phyloP scores from a whole-genome alignment of 1,140 invertebrate species.

The Drosophila subpulchrella region DNA sequence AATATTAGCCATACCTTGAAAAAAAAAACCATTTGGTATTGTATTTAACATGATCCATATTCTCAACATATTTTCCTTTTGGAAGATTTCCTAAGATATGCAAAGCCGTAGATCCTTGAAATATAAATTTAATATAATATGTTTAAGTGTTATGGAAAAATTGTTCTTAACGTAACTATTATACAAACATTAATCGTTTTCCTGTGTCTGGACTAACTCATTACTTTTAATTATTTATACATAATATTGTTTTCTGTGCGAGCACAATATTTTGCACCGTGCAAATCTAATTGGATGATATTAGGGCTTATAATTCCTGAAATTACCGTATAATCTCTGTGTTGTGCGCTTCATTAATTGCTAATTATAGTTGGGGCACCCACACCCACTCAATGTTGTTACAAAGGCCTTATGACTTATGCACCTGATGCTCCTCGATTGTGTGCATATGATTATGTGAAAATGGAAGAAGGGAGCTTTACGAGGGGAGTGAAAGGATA shows the following conservation, averaged over 20 bases:
- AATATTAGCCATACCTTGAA: too few species aligned
- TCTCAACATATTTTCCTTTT: too few species aligned
- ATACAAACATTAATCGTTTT: too few species aligned
- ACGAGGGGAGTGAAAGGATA: not conserved
- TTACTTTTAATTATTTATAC: not conserved
- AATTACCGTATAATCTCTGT: conserved; percentile 20
- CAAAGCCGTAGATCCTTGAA: too few species aligned
- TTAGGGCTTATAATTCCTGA: conserved; percentile 10
- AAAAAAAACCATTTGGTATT: too few species aligned
- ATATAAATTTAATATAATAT: too few species aligned
- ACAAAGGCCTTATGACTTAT: conserved; percentile 16
- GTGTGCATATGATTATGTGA: conserved; percentile 12
- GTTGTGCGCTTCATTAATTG: conserved; percentile 42
- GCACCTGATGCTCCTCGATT: conserved; percentile 22
- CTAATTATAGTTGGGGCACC: conserved; percentile 16
- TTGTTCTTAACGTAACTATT: too few species aligned
- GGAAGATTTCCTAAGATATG: too few species aligned
- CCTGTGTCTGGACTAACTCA: not conserved
- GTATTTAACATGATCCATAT: too few species aligned
- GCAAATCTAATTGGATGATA: not conserved
- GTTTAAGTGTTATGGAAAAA: too few species aligned
- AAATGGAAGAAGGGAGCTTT: not conserved
- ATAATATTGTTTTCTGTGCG: not conserved
- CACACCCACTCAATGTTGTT: not conserved
- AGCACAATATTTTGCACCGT: conserved; percentile 2